A percentile compares a stretch with the other conserved stretches of the same genome.
phyloP scores from a whole-genome alignment of 1,140 invertebrate genomes.

The Drosophila hydei region DNA sequence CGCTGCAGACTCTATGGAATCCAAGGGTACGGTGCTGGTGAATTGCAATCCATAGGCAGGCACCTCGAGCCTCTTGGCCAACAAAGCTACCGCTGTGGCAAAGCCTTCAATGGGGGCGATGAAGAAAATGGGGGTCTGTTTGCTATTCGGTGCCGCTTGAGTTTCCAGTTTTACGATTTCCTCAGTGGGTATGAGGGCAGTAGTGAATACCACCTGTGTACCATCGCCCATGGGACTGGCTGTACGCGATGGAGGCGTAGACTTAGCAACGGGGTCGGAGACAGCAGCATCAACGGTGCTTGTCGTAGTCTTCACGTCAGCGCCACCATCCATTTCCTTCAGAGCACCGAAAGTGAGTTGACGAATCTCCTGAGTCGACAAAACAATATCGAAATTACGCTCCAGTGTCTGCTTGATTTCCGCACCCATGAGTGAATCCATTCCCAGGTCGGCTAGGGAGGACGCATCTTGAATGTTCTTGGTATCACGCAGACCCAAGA shows the following conservation, averaged over 20 bases:
- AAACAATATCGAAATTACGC: constrained; percentile 93
- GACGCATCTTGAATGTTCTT: constrained; percentile 89
- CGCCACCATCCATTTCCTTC: constrained; percentile 86
- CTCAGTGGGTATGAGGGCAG: constrained; percentile 88
- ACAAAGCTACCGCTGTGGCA: constrained; percentile 87
- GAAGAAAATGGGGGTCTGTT: constrained; percentile 87
- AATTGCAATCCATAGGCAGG: constrained; percentile 97
- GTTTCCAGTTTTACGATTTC: constrained; percentile 87
- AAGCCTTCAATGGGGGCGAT: constrained; percentile 97
- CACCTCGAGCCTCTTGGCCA: constrained; percentile 89
- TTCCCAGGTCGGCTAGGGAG: constrained; percentile 95
- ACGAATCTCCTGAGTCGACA: constrained; percentile 96
- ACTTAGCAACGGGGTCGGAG: constrained; percentile 46
- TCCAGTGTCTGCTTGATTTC: constrained; percentile 99
- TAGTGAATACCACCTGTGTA: constrained; percentile 85
- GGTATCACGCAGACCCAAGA: constrained; percentile 92
- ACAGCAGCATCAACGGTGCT: constrained; percentile 42
- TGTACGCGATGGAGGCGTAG: constrained; percentile 48
- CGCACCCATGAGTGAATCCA: constrained; percentile 99
- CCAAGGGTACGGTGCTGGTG: constrained; percentile 89
- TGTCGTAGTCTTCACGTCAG: constrained; percentile 53
- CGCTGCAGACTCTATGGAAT: constrained; percentile 90
- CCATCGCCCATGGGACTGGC: constrained; percentile 76
- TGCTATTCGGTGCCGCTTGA: constrained; percentile 77
- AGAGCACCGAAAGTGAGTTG: constrained; percentile 90